Evolutionary conservation across 2,888 invertebrate genomes (phyloP), one percentile per base, ranked within the genome.

Genomic region (Thera britannica): DNA sequence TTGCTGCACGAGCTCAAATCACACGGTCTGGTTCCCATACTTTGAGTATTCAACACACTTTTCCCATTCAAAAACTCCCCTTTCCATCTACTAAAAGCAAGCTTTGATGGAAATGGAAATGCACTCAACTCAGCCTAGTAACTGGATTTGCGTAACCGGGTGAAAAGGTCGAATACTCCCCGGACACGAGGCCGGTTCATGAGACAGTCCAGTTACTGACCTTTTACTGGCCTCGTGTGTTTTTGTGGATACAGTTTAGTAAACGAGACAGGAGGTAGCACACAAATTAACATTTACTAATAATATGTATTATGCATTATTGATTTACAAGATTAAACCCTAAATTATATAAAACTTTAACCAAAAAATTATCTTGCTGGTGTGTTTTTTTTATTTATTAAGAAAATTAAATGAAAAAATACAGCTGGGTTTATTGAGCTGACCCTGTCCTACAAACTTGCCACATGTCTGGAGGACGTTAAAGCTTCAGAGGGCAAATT

Each of bases 1-100:
- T 23, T 23, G 23, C 23, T 23, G 23, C 23, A 23, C 23, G 23
- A 23, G 23, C 23, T 23, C 23, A 23, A 23, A 23, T 23, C 23
- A 23, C 23, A 23, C 6, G 41, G 4, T 41, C 7, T 41, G 41
- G 3, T 41, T 41, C 41, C 6, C 1, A 41, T 41, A 41, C 38
- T 38, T 38, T 38, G 5, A 38, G 38, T 38, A 38, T 7, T 44
- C 8, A 44, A 44, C 44, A 44, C 44, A 44, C 2, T 34, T 34
- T 52, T 52, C 34, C 5, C 12, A 51, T 51, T 5, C 2, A 38
- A n/a, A 56, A 51, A 51, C 11, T 8, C 35, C 2, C 44, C 9
- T 62, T 65, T 65, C 62, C 66, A 71, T 71, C 56, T 67, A 48
- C 52, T 34, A 59, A 65, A 66, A 68, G 65, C 41, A 41, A 57